Conservation (phyloP, 2,113 vertebrate species). For the Nesoenas mayeri region DNA sequence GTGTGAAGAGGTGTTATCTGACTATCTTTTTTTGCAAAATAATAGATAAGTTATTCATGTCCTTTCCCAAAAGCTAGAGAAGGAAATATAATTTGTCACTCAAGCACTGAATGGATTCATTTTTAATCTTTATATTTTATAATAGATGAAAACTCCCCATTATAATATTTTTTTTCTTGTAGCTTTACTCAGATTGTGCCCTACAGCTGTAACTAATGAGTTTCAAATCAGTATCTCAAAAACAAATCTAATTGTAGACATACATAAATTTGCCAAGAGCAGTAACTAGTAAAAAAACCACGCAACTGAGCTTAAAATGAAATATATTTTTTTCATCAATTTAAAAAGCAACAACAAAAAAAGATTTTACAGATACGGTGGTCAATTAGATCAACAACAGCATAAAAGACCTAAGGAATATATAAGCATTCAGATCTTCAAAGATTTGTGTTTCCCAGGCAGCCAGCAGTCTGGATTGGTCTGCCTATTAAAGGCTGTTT, state of each 20-base stretch:
- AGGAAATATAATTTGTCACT: not conserved
- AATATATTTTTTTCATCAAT: not conserved
- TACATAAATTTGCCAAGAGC: not conserved
- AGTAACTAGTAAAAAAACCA: not conserved
- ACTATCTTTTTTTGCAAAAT: not conserved
- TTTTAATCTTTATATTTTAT: conserved; percentile 23
- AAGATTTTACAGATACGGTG: not conserved
- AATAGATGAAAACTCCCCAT: not conserved
- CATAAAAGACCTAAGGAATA: not conserved
- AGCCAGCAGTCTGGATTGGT: not conserved
- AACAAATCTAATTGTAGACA: conserved; percentile 17
- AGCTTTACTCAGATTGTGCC: not conserved
- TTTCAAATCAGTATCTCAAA: not conserved
- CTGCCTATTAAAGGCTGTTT: not conserved
- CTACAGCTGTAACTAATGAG: not conserved
- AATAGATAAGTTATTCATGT: not conserved
- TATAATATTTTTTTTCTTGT: not conserved
- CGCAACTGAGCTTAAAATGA: not conserved
- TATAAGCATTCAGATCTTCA: not conserved
- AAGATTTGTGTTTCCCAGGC: not conserved
- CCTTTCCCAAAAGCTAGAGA: not conserved
- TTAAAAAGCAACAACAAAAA: not conserved
- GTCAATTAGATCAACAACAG: not conserved
- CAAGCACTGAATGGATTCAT: not conserved
- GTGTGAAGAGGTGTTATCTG: not conserved